These are phyloP conservation scores for Cheilosia impressa DNA, from an alignment of 2,888 invertebrate genomes.

Conservation along the genomic window DNA sequence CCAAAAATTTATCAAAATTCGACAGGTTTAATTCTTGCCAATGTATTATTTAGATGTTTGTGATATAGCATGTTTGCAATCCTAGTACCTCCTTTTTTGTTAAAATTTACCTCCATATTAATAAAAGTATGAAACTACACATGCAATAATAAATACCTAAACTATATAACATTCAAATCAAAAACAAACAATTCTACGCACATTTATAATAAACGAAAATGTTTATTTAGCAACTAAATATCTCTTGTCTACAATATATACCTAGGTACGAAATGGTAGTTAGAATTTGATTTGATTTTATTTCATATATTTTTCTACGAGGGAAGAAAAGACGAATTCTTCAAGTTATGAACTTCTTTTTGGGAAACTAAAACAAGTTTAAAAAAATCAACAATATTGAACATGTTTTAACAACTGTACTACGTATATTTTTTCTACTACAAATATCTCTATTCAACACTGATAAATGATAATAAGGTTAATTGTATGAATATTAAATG, in stretches of 20 bases:
- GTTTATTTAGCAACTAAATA: constrained; percentile 9
- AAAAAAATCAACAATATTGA: not conserved
- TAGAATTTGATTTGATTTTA: not conserved
- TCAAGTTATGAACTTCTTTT: constrained; percentile 4
- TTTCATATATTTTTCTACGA: constrained; percentile 25
- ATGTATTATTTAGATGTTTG: no score
- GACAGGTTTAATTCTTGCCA: no score
- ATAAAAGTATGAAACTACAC: no score
- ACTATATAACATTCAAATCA: not conserved
- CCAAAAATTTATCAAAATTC: no score
- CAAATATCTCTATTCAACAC: constrained; percentile 58
- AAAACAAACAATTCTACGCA: not conserved
- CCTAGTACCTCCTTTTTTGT: no score
- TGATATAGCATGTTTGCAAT: no score
- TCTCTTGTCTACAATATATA: not conserved
- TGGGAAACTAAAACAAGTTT: constrained; percentile 19
- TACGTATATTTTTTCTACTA: constrained; percentile 69
- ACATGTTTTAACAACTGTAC: constrained; percentile 50
- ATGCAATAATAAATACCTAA: not conserved
- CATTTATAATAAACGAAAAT: constrained; percentile 26
- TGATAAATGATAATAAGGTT: constrained; percentile 54
- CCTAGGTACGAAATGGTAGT: not conserved
- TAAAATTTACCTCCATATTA: no score
- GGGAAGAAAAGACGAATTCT: constrained; percentile 15
- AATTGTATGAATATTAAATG: constrained; percentile 25